phyloP scores from a whole-genome alignment of 92 coral and sea anemone genomes.

The Anthopleura xanthogrammica region DNA sequence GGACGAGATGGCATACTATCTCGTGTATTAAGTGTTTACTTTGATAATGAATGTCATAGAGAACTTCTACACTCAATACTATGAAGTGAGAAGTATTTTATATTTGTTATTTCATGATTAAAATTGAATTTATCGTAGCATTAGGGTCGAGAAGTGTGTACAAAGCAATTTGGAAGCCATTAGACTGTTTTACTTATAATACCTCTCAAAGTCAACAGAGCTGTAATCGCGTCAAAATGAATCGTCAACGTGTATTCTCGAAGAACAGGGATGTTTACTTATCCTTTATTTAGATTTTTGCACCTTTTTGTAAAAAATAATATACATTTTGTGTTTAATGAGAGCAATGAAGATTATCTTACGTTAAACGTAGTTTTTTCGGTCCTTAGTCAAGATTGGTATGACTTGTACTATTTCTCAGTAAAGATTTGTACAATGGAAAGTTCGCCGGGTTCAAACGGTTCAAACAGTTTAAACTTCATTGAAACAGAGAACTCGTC shows the following conservation, averaged over 20 bases:
- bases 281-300: background rate
- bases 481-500: too few relatives aligned
- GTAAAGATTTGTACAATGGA: too few relatives aligned
- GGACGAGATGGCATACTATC: too few relatives aligned
- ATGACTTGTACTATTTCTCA: background rate
- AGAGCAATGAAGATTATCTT: background rate
- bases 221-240: background rate
- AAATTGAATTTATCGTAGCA: background rate
- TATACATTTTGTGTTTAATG: background rate
- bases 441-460: too few relatives aligned
- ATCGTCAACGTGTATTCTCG: background rate
- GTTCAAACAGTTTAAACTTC: too few relatives aligned
- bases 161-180: background rate
- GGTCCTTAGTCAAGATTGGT: background rate
- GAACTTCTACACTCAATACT: background rate
- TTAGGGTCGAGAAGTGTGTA: background rate
- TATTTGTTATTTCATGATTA: too few relatives aligned
- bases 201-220: background rate
- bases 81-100: background rate
- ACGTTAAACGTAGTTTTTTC: background rate
- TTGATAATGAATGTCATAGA: background rate
- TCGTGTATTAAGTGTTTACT: background rate
- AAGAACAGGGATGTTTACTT: background rate
- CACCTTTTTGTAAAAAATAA: background rate
- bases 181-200: background rate